Conservation (phyloP, 2,797 vertebrate species). For the Sebastes hopkinsi region DNA sequence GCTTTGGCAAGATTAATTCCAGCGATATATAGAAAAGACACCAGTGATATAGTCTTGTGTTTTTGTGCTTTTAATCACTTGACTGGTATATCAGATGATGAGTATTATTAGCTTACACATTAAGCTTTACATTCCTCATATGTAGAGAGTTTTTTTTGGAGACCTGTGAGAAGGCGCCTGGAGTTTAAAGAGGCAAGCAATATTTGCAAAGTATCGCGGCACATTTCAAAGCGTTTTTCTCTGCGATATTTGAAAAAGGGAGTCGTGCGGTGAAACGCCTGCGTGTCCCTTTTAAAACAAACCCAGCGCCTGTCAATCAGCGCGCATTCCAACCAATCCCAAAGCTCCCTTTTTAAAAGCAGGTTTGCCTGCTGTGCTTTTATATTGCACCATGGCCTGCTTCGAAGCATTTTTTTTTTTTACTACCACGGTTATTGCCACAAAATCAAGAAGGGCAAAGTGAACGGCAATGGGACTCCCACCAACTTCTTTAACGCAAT, state of each 20-base stretch:
- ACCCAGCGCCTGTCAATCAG: conserved; percentile 98
- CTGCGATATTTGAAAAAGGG: conserved; percentile 95
- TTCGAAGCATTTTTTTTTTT: conserved; percentile 93
- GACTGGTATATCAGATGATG: conserved; percentile 18
- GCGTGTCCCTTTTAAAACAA: conserved; percentile 98
- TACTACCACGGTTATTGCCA: conserved; percentile 92
- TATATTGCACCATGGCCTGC: conserved; percentile 96
- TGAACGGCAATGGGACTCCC: conserved; percentile 88
- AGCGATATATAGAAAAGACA: conserved; percentile 42
- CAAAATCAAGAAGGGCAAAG: conserved; percentile 94
- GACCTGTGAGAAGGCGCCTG: conserved; percentile 57
- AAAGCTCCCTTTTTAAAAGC: conserved; percentile 92
- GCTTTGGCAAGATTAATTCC: conserved; percentile 35
- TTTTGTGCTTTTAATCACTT: conserved; percentile 28
- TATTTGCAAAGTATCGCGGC: conserved; percentile 86
- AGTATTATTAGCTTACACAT: conserved; percentile 33
- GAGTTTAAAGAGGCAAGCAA: conserved; percentile 76
- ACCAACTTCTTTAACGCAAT: conserved; percentile 83
- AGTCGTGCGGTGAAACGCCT: conserved; percentile 95
- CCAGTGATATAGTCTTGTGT: conserved; percentile 27
- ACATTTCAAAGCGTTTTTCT: conserved; percentile 97
- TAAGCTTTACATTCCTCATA: conserved; percentile 35
- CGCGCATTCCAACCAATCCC: conserved; percentile 92
- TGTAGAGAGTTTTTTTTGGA: conserved; percentile 20
- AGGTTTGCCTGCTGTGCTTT: conserved; percentile 99